These are phyloP conservation scores for Anolis carolinensis DNA, from an alignment of 2,113 vertebrate species.

Conservation along the genomic window DNA sequence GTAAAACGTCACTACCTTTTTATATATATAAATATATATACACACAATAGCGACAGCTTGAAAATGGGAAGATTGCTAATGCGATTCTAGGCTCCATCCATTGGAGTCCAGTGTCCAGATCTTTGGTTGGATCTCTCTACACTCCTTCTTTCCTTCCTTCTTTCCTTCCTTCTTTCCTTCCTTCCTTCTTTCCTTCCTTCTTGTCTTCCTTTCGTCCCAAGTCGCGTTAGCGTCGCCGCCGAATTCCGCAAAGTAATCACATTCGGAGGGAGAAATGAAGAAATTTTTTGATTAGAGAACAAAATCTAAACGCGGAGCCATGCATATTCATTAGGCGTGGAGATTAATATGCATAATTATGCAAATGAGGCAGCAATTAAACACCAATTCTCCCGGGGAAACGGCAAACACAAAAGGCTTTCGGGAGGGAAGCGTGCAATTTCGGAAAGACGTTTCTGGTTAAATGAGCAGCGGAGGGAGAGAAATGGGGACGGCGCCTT, in stretches of 20 bases:
- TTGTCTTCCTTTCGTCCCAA: slow-evolving; percentile 20
- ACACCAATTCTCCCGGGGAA: slow-evolving; percentile 72
- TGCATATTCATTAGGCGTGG: slow-evolving; percentile 92
- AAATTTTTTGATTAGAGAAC: slow-evolving; percentile 89
- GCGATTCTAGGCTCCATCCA: too few species aligned
- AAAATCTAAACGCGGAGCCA: slow-evolving; percentile 85
- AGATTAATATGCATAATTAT: slow-evolving; percentile 98
- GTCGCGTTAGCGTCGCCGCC: slow-evolving; percentile 63
- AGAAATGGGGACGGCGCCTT: slow-evolving; percentile 42
- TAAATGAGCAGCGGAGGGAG: slow-evolving; percentile 62
- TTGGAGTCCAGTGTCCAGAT: too few species aligned
- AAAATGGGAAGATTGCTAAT: too few species aligned
- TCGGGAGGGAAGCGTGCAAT: slow-evolving; percentile 67
- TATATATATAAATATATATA: too few species aligned
- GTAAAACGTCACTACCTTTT: too few species aligned
- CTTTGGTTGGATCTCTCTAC: too few species aligned
- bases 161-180: slow-evolving; percentile 53
- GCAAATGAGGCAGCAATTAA: slow-evolving; percentile 96
- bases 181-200: slow-evolving; percentile 30
- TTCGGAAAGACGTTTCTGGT: slow-evolving; percentile 72
- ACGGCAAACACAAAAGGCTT: slow-evolving; percentile 73
- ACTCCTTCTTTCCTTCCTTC: too few species aligned
- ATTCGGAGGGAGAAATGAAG: slow-evolving; percentile 42
- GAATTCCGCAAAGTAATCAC: slow-evolving; percentile 62
- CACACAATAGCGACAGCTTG: too few species aligned